Conservation (phyloP, 2,797 vertebrate genomes). For the Gymnoscopelus microlampas region DNA sequence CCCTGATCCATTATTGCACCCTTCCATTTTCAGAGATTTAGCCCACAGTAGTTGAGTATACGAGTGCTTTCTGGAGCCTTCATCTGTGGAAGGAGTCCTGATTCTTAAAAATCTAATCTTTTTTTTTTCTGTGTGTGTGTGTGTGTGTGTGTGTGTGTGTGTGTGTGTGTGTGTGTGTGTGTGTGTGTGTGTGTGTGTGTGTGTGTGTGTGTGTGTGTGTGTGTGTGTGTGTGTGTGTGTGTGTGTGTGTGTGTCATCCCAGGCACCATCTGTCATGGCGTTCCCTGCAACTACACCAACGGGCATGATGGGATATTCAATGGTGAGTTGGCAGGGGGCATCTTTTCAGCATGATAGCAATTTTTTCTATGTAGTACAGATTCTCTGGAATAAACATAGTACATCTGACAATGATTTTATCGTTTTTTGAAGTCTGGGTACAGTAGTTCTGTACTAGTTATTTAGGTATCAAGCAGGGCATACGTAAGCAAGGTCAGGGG, state of each 20-base stretch:
- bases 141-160: not conserved
- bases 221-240: not conserved
- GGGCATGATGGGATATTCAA: slow-evolving; percentile 93
- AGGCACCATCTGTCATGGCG: slow-evolving; percentile 95
- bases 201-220: not conserved
- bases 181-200: not conserved
- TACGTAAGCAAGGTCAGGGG: too few species aligned
- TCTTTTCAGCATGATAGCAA: slow-evolving; percentile 4
- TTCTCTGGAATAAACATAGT: too few species aligned
- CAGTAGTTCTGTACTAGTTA: too few species aligned
- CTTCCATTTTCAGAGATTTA: not conserved
- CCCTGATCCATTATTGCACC: not conserved
- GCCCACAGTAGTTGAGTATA: not conserved
- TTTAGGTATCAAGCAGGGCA: too few species aligned
- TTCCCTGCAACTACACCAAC: slow-evolving; percentile 95
- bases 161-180: not conserved
- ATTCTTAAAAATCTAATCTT: too few species aligned
- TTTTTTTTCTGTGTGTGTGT: not conserved
- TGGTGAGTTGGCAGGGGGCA: slow-evolving; percentile 78
- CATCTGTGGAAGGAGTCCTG: not conserved
- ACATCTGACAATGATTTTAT: too few species aligned
- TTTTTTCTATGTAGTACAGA: not conserved
- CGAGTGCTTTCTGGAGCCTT: not conserved
- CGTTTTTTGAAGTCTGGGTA: too few species aligned
- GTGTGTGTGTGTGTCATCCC: slow-evolving; percentile 29